Evolutionary conservation across 2,113 vertebrate species (phyloP).

Genomic region (Campylomormyrus numenius): DNA sequence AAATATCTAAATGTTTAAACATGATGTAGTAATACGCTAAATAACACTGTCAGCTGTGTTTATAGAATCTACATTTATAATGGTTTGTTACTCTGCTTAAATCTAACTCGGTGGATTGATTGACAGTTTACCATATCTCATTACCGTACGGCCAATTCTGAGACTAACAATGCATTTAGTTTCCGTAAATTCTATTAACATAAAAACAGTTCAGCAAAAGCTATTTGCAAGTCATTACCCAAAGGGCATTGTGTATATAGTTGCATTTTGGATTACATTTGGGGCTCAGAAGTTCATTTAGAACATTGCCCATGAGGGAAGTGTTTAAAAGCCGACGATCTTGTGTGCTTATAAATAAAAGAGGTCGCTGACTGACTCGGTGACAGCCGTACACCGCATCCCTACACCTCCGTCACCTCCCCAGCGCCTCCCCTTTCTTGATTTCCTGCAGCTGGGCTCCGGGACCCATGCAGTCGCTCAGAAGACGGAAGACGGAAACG

Average conservation of each 20-base stretch:
- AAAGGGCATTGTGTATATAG: slow-evolving; percentile 1
- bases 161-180: not conserved
- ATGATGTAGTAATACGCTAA: not conserved
- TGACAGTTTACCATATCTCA: not conserved
- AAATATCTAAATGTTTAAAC: not conserved
- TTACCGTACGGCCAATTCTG: not conserved
- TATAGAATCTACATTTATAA: not conserved
- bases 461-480: not conserved
- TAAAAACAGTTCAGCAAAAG: not conserved
- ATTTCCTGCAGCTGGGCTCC: not conserved
- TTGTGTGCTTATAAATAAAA: not conserved
- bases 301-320: not conserved
- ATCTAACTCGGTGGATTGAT: not conserved
- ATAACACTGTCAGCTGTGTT: not conserved
- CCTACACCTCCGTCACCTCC: not conserved
- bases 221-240: not conserved
- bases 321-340: not conserved
- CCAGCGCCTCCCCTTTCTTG: not conserved
- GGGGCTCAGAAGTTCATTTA: not conserved
- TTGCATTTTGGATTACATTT: not conserved
- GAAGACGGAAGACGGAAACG: not conserved
- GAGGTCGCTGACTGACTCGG: not conserved
- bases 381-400: not conserved
- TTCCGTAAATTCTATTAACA: slow-evolving; percentile 1
- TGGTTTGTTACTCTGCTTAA: not conserved